Conservation (phyloP, 2,797 vertebrate species). For the Ptychobarbus kaznakovi region DNA sequence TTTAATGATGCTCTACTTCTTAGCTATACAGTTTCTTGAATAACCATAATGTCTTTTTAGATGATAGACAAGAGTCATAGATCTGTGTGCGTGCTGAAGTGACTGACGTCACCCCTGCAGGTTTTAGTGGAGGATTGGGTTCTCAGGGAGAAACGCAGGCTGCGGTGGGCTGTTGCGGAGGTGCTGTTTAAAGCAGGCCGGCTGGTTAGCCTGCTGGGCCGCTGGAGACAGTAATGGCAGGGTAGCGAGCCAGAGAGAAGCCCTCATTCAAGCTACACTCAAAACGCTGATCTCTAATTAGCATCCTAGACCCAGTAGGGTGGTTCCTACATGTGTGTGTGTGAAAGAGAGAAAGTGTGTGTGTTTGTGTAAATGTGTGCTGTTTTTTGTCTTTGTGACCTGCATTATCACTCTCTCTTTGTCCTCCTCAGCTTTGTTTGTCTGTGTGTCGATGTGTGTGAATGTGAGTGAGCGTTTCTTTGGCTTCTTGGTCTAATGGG, state of each 20-base stretch:
- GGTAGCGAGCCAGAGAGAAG: constrained; percentile 75
- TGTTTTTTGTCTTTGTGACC: neutral
- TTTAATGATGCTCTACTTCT: neutral
- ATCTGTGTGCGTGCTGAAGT: constrained; percentile 1
- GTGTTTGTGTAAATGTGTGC: constrained; percentile 31
- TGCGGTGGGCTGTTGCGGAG: constrained; percentile 23
- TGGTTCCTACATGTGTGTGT: constrained; percentile 70
- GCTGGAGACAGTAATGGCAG: constrained; percentile 66
- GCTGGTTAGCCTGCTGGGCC: constrained; percentile 65
- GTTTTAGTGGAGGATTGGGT: neutral
- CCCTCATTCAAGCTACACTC: constrained; percentile 71
- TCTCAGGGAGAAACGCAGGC: constrained; percentile 28
- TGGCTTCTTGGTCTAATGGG: neutral
- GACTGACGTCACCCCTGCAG: constrained; percentile 6
- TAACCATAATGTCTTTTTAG: neutral
- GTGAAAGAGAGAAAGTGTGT: neutral
- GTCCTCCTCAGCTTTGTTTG: constrained; percentile 59
- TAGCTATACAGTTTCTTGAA: neutral
- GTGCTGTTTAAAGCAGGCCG: constrained; percentile 39
- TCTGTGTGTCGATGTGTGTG: constrained; percentile 42
- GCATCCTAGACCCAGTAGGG: constrained; percentile 70
- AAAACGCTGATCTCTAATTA: constrained; percentile 80
- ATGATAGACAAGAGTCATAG: neutral
- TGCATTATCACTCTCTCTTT: constrained; percentile 27
- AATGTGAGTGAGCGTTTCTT: constrained; percentile 35